Base-by-base conservation (phyloP, 2,797 vertebrate species). In the Garrulus glandarius region DNA sequence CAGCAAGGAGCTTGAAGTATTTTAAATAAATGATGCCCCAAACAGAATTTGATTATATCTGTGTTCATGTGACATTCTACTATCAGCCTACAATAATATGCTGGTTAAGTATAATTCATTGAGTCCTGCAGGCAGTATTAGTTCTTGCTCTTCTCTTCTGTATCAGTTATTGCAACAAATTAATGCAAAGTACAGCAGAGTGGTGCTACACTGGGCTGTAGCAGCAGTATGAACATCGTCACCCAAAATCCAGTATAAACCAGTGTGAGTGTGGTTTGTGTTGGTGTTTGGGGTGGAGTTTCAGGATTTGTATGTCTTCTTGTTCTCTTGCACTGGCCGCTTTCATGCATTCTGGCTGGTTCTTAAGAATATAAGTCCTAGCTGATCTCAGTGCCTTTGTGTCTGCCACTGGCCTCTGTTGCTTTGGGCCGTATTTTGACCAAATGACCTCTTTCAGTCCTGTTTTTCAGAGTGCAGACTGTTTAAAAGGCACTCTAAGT, bases 61-160 rank as follows among this genome's bases (percentile, higher is more conserved):
- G 30, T 87, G 75, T 70, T 90, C 92, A 56, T 83, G 72, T 94
- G 70, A 64, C 94, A 87, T 72, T 89, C 52, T 92, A 71, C 91
- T 92, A 89, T 76, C 85, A 72, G 55, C 81, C 89, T 84, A 67
- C 92, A 86, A 82, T 89, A 94, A 76, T 89, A 15, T 74, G 39
- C 91, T 95, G 80, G 78, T 96, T 97, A 95, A 95, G 91, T 85
- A 77, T 77, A 92, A 91, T 87, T 96, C 96, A 93, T 91, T 85
- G 94, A 92, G 95, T 96, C 91, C 87, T 96, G 92, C 89, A 94
- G 96, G 89, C 74, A n/a, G 75, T 88, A 89, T 96, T 96, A 94
- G 89, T 82, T 87, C 90, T 76, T 15, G 17, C 83, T 91, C 60
- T 93, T 95, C 83, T 91, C 60, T 93, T 95, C 88, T 89, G 26